Base-by-base conservation (phyloP, 2,797 vertebrate species). In the Mormyrops attenuatus region DNA sequence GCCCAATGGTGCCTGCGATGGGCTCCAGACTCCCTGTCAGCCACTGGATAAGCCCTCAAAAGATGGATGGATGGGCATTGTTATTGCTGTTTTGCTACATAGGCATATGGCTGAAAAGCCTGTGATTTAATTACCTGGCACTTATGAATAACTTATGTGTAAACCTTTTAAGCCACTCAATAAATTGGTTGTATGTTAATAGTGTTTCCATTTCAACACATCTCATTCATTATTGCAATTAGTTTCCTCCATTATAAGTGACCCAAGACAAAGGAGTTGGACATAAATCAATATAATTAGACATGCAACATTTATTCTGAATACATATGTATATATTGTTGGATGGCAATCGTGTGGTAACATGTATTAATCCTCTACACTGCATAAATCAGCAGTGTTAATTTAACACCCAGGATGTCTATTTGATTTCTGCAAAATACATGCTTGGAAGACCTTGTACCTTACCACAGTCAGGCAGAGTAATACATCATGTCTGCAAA, bases 151-250 rank as follows among this genome's bases (percentile, higher is more conserved):
- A 30, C 22, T 84, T 22, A 60, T 34, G 60, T 60, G 60, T 89
- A 85, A 15, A 63, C 41, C 44, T 89, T 53, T 87, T 53, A 87
- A 87, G 88, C 55, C 41, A 26, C 57, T 82, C 52, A 63, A 44
- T 84, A 22, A 89, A 55, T 57, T 89, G 88, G 11, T 22, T 53
- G 17, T 50, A 44, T 17, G 41, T 57, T 84, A 57, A 55, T 60
- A 17, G 13, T 84, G 73, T 52, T 53, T 84, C 34, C 69, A 84
- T 77, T 53, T 82, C 77, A 84, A 82, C 50, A 84, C 85, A 34
- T 57, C 47, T 87, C 52, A 53, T 87, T 89, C 38, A n/a, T 50
- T 89, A 41, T 85, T 89, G 55, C 82, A 89, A 85, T 85, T 49
- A 85, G 55, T 80, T 49, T 89, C 50, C n/a, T 55, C 26, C 52